Percentiles rank a stretch among this genome's conserved stretches.
These are phyloP conservation scores for Salmo trutta DNA, from an alignment of 2,797 vertebrate genomes.

Conservation along the genomic window DNA sequence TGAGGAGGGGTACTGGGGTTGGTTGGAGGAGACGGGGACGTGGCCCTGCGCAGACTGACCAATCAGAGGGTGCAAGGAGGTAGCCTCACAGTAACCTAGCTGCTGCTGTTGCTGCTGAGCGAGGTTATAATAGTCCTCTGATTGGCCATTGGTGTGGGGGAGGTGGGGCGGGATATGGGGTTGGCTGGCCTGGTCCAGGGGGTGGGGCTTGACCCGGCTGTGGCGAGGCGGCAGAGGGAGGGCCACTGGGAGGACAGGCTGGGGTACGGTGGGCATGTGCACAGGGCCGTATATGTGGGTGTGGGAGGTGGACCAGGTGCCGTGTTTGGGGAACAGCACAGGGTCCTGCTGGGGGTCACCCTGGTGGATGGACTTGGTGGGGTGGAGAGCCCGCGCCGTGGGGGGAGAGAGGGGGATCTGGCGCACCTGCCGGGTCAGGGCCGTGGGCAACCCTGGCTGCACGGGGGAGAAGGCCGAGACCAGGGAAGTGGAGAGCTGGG, in stretches of 20 bases:
- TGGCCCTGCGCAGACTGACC: conserved; percentile 69
- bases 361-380: conserved; percentile 55
- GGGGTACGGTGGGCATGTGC: conserved; percentile 56
- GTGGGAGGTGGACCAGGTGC: conserved; percentile 79
- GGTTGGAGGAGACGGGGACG: conserved; percentile 54
- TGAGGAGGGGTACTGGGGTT: conserved; percentile 69
- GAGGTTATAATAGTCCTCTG: conserved; percentile 70
- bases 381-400: conserved; percentile 58
- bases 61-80: conserved; percentile 67
- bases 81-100: conserved; percentile 70
- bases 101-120: conserved; percentile 67
- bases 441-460: conserved; percentile 70
- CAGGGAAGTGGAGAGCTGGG: conserved; percentile 76
- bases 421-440: conserved; percentile 74
- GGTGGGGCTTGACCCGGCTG: conserved; percentile 71
- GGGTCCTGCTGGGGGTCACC: conserved; percentile 44
- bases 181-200: conserved; percentile 60
- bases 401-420: conserved; percentile 84
- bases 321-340: conserved; percentile 72
- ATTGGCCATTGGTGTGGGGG: conserved; percentile 67
- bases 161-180: conserved; percentile 61
- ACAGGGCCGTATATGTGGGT: conserved; percentile 75
- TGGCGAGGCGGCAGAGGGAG: conserved; percentile 77
- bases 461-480: conserved; percentile 82
- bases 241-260: conserved; percentile 72